Percentiles rank a stretch among this genome's conserved stretches.
Conservation (phyloP, 1,140 invertebrate species). For the Pogonognathellus flavescens region DNA sequence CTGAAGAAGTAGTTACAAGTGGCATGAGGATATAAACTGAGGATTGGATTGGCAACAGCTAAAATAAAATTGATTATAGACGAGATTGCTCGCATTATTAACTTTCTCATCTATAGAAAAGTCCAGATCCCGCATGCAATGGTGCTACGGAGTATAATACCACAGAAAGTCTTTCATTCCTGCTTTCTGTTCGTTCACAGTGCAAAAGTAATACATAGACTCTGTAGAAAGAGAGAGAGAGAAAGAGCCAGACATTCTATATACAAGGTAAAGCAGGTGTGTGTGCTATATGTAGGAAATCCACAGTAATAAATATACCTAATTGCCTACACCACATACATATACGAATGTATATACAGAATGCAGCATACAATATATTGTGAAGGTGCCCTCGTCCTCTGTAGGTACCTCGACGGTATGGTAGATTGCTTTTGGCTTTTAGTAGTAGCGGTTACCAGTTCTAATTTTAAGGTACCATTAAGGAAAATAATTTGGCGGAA, state of each 20-base stretch:
- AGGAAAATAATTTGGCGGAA: not conserved
- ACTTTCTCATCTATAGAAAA: not conserved
- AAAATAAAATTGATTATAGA: slow-evolving; percentile 26
- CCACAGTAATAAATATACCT: too few relatives aligned
- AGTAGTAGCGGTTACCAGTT: not conserved
- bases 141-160: not conserved
- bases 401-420: not conserved
- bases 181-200: not conserved
- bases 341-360: too few relatives aligned
- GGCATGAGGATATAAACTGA: not conserved
- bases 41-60: slow-evolving; percentile 26
- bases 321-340: not conserved
- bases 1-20: slow-evolving; percentile 10
- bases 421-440: not conserved
- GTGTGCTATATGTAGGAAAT: not conserved
- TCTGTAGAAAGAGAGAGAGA: too few relatives aligned
- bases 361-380: not conserved
- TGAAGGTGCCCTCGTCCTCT: not conserved
- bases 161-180: not conserved
- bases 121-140: not conserved
- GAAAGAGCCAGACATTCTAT: too few relatives aligned
- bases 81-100: not conserved
- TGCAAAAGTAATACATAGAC: too few relatives aligned
- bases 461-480: not conserved
- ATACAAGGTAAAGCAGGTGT: not conserved